phyloP scores from a whole-genome alignment of 2,797 vertebrate genomes.

The Lemur catta region DNA sequence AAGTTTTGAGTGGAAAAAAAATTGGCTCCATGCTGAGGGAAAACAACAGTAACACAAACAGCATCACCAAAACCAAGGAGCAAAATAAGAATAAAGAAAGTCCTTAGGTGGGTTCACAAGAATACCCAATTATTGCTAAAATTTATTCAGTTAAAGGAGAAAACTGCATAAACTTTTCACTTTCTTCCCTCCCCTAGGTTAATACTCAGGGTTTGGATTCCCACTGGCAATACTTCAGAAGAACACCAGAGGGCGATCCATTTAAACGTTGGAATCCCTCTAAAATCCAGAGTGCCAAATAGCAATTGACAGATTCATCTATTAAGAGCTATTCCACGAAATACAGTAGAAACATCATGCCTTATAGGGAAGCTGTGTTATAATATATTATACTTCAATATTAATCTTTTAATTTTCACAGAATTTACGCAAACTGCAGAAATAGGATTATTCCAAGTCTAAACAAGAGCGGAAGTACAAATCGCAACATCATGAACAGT shows the following conservation, averaged over 20 bases:
- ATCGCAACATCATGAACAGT: conserved; percentile 43
- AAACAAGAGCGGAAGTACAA: conserved; percentile 43
- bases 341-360: neutral
- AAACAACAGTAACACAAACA: neutral
- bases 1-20: neutral
- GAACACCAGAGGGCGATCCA: conserved; percentile 81
- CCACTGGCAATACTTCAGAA: conserved; percentile 53
- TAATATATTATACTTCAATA: conserved; percentile 65
- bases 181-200: neutral
- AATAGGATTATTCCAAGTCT: conserved; percentile 41
- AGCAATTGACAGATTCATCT: neutral
- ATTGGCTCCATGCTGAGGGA: neutral
- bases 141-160: neutral
- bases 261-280: neutral
- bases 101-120: neutral
- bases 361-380: conserved; percentile 31
- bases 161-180: neutral
- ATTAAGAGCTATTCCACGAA: neutral
- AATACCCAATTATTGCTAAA: neutral
- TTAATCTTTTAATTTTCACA: conserved; percentile 53
- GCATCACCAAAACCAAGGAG: neutral
- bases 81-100: neutral
- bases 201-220: rapidly evolving
- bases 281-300: neutral
- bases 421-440: conserved; percentile 54